Conservation (phyloP, 2,797 vertebrate species). For the Orestias chungarensis region DNA sequence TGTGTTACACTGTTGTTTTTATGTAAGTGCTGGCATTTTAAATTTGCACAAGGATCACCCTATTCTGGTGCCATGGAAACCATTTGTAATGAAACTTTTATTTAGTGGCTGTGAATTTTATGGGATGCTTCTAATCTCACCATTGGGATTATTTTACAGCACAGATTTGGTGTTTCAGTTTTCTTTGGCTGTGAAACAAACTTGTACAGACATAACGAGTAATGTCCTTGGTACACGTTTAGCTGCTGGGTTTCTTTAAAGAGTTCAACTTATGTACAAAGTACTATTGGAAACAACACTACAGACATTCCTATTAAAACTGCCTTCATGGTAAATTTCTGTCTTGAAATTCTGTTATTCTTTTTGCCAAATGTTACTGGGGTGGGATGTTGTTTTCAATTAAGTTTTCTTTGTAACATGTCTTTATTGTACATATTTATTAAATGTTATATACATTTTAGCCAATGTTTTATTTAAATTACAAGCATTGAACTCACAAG, state of each 20-base stretch:
- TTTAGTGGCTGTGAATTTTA: background rate
- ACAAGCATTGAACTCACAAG: background rate
- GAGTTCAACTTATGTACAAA: background rate
- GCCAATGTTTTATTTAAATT: background rate
- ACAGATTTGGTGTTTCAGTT: background rate
- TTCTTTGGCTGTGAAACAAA: background rate
- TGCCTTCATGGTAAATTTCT: background rate
- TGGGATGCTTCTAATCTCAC: background rate
- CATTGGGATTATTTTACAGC: background rate
- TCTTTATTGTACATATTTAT: background rate
- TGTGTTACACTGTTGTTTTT: background rate
- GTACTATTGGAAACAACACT: background rate
- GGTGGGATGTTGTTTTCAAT: background rate
- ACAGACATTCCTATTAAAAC: background rate
- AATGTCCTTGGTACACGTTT: background rate
- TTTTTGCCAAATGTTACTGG: background rate
- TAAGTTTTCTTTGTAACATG: background rate
- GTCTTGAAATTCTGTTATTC: background rate
- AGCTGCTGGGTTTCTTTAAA: background rate
- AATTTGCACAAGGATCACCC: background rate
- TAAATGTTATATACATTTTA: background rate
- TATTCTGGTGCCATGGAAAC: background rate
- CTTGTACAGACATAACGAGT: background rate
- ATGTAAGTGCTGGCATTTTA: background rate
- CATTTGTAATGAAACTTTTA: background rate